Percentiles rank a stretch among this genome's conserved stretches.
Conservation (phyloP, 2,888 invertebrate genomes). For the Troglohyphantes excavatus region DNA sequence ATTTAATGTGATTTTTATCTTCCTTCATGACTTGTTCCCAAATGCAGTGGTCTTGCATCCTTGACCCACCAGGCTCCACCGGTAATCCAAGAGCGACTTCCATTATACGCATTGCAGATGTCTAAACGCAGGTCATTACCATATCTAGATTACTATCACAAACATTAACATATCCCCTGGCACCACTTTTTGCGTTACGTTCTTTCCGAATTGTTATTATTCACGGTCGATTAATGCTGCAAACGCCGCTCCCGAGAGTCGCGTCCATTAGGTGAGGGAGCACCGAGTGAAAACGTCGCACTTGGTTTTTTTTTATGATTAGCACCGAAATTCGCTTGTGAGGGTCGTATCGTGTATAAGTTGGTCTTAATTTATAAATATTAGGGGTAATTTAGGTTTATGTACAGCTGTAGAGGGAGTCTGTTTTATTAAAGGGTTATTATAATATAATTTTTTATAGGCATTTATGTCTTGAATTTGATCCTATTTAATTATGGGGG, state of each 20-base stretch:
- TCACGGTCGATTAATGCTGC: conserved; percentile 68
- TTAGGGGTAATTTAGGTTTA: neutral
- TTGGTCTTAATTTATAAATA: neutral
- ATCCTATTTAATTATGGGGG: too few species aligned
- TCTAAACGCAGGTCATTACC: conserved; percentile 65
- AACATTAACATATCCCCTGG: conserved; percentile 70
- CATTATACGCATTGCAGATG: conserved; percentile 69
- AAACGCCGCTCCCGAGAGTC: neutral
- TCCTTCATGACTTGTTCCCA: neutral
- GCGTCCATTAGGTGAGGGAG: conserved; percentile 4
- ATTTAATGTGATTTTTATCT: neutral
- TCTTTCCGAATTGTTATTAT: conserved; percentile 68
- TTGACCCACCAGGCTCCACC: conserved; percentile 44
- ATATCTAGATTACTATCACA: conserved; percentile 68
- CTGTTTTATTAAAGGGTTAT: too few species aligned
- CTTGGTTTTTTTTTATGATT: neutral
- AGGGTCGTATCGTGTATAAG: neutral
- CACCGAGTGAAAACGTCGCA: conserved; percentile 14
- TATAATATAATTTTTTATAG: too few species aligned
- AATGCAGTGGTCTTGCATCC: conserved; percentile 22
- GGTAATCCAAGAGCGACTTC: conserved; percentile 15
- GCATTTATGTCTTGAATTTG: too few species aligned
- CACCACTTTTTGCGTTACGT: conserved; percentile 59
- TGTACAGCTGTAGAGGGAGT: too few species aligned
- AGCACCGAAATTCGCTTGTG: neutral